Base-by-base conservation (phyloP, 64 coral and sea anemone genomes). In the Astreopora myriophthalma region DNA sequence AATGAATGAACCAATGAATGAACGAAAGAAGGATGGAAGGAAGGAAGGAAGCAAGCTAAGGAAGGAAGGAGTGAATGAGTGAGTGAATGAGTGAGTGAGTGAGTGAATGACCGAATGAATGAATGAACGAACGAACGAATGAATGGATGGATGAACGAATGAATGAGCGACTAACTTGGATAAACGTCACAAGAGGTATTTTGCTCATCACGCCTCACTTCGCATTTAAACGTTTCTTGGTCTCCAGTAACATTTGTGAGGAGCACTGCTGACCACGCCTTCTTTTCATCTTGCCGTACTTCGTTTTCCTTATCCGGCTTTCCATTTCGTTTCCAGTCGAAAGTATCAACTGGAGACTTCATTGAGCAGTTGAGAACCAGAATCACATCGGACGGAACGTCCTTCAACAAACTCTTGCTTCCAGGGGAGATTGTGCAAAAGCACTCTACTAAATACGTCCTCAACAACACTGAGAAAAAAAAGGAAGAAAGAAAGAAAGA, bases 241-340 rank as follows among this genome's bases (percentile, higher is more conserved):
- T 48, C 13, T 27, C 10, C 1, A 6, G 77, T 57, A 1, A 28
- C 29, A 29, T 61, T 60, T 7, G 16, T 33, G 14, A 80, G 49
- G 35, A 80, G 17, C 6, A 62, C 29, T n/a, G 77, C 77, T 5
- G 77, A 80, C 77, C 77, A 80, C 28, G 51, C 61, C 30, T 80
- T 80, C 14, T 12, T 60, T 14, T 10, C 11, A 11, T 52, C 12
- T 79, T 44, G n/a, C 29, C 31, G 24, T 25, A 16, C 26, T 25
- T 55, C 25, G 10, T 52, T 12, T 34, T 78, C 24, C 2, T n/a
- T 6, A 17, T 61, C 8, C 8, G 14, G 49, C 20, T 61, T 16
- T 22, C 25, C 25, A 34, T 80, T 61, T 34, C 27, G 19, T 23
- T 12, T 80, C 77, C 77, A 80, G 14, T 34, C 23, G 5, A 80